Evolutionary conservation across 2,113 vertebrate species (phyloP).

Genomic region (Cyphomyrus plagiostoma): DNA sequence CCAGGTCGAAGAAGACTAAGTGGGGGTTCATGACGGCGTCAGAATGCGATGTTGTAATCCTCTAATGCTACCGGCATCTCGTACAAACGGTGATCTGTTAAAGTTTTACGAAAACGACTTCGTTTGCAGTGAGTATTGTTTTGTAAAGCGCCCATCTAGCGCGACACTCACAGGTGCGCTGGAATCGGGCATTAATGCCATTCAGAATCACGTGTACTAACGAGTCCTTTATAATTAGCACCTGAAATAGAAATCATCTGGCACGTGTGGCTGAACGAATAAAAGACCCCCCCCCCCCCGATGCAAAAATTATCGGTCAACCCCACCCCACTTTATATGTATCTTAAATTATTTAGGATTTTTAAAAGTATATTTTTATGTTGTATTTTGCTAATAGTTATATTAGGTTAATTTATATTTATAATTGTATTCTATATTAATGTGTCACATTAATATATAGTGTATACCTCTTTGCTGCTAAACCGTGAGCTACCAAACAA

Average conservation of each 20-base stretch:
- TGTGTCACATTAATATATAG: too few relatives aligned
- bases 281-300: not conserved
- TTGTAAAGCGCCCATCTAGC: not conserved
- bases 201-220: not conserved
- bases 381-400: too few relatives aligned
- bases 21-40: not conserved
- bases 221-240: not conserved
- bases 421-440: too few relatives aligned
- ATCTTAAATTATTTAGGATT: too few relatives aligned
- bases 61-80: not conserved
- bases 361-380: too few relatives aligned
- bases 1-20: slow-evolving; percentile 59
- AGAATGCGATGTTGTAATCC: not conserved
- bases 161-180: not conserved
- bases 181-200: not conserved
- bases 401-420: too few relatives aligned
- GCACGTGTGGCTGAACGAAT: not conserved
- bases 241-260: not conserved
- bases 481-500: too few relatives aligned
- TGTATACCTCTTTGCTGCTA: too few relatives aligned
- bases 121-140: not conserved
- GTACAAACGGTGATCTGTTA: not conserved
- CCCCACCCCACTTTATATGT: not conserved
- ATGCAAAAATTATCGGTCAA: not conserved
- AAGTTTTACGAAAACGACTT: not conserved